A percentile compares a stretch with the other conserved stretches of the same genome.
Conservation (phyloP, 2,888 invertebrate genomes). For the Holacanthella duospinosa region DNA sequence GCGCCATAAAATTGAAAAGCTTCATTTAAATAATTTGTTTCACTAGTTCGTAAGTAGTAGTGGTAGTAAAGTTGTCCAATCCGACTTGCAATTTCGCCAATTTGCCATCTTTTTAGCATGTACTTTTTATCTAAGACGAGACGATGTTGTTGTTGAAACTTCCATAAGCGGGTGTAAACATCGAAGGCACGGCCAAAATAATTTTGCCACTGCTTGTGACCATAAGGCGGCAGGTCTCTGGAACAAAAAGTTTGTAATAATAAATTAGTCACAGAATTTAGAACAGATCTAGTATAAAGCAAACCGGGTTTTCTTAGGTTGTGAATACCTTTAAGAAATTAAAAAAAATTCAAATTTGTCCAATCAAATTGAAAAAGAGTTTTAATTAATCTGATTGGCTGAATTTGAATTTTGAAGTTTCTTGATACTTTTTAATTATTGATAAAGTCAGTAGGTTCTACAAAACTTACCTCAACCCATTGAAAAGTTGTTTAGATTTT, state of each 20-base stretch:
- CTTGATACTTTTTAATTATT: too few species aligned
- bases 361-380: too few species aligned
- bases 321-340: too few species aligned
- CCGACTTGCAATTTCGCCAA: constrained; percentile 96
- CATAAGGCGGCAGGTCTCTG: constrained; percentile 92
- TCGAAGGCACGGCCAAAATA: constrained; percentile 95
- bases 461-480: constrained; percentile 67
- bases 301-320: too few species aligned
- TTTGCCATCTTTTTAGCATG: constrained; percentile 93
- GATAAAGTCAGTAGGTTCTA: too few species aligned
- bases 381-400: not conserved
- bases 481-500: constrained; percentile 93
- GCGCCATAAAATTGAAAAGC: constrained; percentile 94
- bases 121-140: constrained; percentile 81
- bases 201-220: constrained; percentile 94
- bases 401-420: too few species aligned
- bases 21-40: constrained; percentile 90
- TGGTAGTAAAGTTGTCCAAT: constrained; percentile 97
- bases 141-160: constrained; percentile 93
- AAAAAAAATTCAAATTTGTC: too few species aligned
- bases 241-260: too few species aligned
- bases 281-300: too few species aligned
- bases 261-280: too few species aligned
- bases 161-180: constrained; percentile 94
- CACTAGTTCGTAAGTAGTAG: constrained; percentile 92